Evolutionary conservation across 2,113 vertebrate genomes (phyloP).

Genomic region (Syngnathoides biaculeatus): DNA sequence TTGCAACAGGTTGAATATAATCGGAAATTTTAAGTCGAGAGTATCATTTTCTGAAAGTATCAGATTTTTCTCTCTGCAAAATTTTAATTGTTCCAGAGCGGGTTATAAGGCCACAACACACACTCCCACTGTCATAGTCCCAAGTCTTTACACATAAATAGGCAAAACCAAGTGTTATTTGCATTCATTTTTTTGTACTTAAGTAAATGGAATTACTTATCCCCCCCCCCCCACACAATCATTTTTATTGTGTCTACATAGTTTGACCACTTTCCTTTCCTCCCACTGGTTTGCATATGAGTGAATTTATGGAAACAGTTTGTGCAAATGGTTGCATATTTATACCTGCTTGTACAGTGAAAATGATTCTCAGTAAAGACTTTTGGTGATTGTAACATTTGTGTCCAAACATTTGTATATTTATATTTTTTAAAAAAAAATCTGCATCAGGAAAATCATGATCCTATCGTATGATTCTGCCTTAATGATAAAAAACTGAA

Average conservation of each 20-base stretch:
- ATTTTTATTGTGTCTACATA: conserved; percentile 26
- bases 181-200: conserved; percentile 46
- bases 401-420: background rate
- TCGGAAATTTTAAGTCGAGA: too few species aligned
- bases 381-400: conserved; percentile 36
- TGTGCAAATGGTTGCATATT: conserved; percentile 68
- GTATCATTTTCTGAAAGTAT: too few species aligned
- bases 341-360: conserved; percentile 74
- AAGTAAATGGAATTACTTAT: conserved; percentile 10
- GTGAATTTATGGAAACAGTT: conserved; percentile 58
- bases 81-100: too few species aligned
- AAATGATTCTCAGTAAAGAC: conserved; percentile 56
- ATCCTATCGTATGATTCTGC: background rate
- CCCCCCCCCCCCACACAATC: conserved; percentile 7
- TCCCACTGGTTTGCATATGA: conserved; percentile 52
- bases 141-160: background rate
- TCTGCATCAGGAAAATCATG: background rate
- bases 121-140: background rate
- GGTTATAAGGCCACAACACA: too few species aligned
- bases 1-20: too few species aligned
- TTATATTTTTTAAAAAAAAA: too few species aligned
- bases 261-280: conserved; percentile 13
- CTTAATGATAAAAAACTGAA: background rate
- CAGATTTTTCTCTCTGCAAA: too few species aligned
- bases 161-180: conserved; percentile 46